Base-by-base conservation (phyloP, 1,140 invertebrate species). In the Formica selysi region DNA sequence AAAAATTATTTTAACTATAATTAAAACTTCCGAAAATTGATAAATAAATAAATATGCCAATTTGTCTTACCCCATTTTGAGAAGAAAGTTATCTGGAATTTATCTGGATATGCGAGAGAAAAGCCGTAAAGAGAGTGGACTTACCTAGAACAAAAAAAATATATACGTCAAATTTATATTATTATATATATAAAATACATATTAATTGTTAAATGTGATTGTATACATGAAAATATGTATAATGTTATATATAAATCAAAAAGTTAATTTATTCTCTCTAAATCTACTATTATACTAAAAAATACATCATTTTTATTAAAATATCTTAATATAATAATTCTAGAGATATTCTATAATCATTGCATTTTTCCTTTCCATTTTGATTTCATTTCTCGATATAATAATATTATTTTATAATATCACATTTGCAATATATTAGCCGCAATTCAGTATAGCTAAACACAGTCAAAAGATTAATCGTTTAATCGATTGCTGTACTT, bases 71-170 rank as follows among this genome's bases (percentile, higher is more conserved):
- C 26, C 7, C 6, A 59, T 22, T 57, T 57, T 8, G 36, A 41
- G 7, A 51, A 59, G 8, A 16, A 64, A 32, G 19, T 70, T 51
- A n/a, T 38, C 13, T 16, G 10, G 11, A 41, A 22, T 19, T 68
- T 54, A 51, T 41, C 22, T 57, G 36, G 6, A 41, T 22, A n/a
- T 22, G 19, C 3, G 54, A 32, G 16, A n/a, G 1, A 29, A 38
- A 32, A 62, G 22, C 41, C 4, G 16, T 11, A 54, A 68, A 79
- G 41, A 54, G 54, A 79, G 41, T 48, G 22, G 4, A 70, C 79
- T 81, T 71, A 81, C 79, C 79, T 81, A 32, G 16, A 81, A 81
- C 79, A 81, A 7, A 71, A 71, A 76, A 81, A 5, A 44, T 0
- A 81, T 2, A 44, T 41, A 26, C 11, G 3, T 80, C 16, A 70